Base-by-base conservation (phyloP, 2,888 invertebrate genomes). In the Drosophila histrio region DNA sequence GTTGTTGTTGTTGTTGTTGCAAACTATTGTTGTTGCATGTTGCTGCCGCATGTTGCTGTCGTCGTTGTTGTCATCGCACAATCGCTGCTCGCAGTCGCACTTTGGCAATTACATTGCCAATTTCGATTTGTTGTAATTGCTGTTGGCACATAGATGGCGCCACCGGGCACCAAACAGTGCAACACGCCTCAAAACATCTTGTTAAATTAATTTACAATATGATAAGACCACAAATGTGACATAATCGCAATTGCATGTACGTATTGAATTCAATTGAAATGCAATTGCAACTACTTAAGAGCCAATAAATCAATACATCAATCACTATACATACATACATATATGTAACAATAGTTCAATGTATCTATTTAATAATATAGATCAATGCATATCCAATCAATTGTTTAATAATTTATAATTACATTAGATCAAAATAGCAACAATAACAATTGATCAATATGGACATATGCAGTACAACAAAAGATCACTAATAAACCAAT, bases 81-180 rank as follows among this genome's bases (percentile, higher is more conserved):
- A 70, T 76, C 72, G 77, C 77, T 72, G 72, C 77, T 73, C 47
- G 59, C 66, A 54, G 79, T 88, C 85, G 87, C 84, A 87, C 87
- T 84, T 83, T 74, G 88, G 88, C 86, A 81, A 85, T 81, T 85
- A 87, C 80, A 85, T 76, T 68, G 70, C 61, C 86, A 87, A 86
- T 82, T 63, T 69, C 72, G 77, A 88, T 88, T 88, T 38, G 77
- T 83, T 87, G 88, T 82, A 80, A 80, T 82, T 86, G 87, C 80
- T 88, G 87, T 83, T 88, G 88, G 87, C 88, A 82, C 82, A 86
- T 88, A 61, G 38, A 38, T 61, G 76, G 72, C 83, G 79, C 79
- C 83, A 69, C 41, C 61, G 63, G 78, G 58, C 61, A 65, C 32
- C n/a, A n/a, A 30, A 39, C 47, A 13, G 7, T 9, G 21, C 32